phyloP scores from a whole-genome alignment of 2,888 invertebrate species.

The Reticulitermes lucifugus region DNA sequence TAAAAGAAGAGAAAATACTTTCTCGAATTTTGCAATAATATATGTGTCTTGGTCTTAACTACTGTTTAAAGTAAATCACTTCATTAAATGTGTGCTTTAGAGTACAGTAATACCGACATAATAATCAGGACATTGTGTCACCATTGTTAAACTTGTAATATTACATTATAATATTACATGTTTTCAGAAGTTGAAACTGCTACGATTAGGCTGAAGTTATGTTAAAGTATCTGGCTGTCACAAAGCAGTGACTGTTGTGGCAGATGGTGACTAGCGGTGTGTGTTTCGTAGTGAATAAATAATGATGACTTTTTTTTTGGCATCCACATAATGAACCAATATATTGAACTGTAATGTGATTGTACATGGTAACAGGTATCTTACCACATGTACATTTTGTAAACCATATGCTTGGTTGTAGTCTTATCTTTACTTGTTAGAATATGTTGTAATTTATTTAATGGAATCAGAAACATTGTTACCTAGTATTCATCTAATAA shows the following conservation, averaged over 20 bases:
- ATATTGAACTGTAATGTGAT: not conserved
- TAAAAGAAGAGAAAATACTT: not conserved
- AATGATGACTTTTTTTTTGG: not conserved
- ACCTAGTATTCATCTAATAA: constrained; percentile 43
- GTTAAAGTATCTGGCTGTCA: not conserved
- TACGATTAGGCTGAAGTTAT: not conserved
- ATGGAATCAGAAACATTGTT: constrained; percentile 31
- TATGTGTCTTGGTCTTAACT: constrained; percentile 26
- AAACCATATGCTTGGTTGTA: not conserved
- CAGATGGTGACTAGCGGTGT: not conserved
- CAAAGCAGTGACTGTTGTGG: not conserved
- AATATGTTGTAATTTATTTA: constrained; percentile 26
- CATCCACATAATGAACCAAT: not conserved
- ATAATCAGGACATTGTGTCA: not conserved
- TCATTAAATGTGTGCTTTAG: constrained; percentile 1
- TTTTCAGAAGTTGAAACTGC: not conserved
- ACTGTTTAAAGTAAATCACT: constrained; percentile 2
- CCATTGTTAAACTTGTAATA: not conserved
- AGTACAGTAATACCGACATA: not conserved
- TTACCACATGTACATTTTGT: constrained; percentile 18
- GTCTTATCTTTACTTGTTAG: not conserved
- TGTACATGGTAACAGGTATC: constrained; percentile 2
- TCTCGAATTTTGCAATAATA: constrained; percentile 24
- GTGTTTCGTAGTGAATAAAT: not conserved
- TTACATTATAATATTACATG: not conserved